These are phyloP conservation scores for Cinara cedri DNA, from an alignment of 2,888 invertebrate genomes.

Conservation along the genomic window DNA sequence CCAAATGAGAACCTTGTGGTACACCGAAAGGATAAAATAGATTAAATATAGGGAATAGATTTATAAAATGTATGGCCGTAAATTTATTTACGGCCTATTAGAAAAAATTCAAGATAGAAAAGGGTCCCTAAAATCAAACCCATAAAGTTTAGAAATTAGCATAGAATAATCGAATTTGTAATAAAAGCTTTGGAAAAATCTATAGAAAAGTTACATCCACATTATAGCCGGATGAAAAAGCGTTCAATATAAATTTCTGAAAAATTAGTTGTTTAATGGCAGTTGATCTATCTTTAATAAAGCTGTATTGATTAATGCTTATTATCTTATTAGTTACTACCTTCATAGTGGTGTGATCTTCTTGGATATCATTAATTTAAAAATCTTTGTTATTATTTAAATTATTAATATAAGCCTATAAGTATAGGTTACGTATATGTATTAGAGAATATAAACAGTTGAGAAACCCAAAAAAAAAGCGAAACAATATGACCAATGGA, in stretches of 20 bases:
- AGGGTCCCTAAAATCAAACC: neutral
- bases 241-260: neutral
- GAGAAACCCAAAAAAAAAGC: too few relatives aligned
- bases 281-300: slow-evolving; percentile 6
- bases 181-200: neutral
- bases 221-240: neutral
- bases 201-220: neutral
- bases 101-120: neutral
- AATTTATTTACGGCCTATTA: neutral
- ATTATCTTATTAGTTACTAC: too few relatives aligned
- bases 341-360: too few relatives aligned
- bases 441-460: too few relatives aligned
- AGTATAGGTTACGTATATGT: too few relatives aligned
- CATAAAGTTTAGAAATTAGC: neutral
- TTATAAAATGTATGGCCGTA: neutral
- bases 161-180: neutral
- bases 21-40: too few relatives aligned
- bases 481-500: neutral
- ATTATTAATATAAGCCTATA: too few relatives aligned
- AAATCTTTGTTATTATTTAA: too few relatives aligned
- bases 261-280: slow-evolving; percentile 4
- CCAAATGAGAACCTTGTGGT: neutral
- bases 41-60: too few relatives aligned
- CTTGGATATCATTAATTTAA: too few relatives aligned
- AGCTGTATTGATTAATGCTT: neutral